These are phyloP conservation scores for Zonotrichia leucophrys DNA, from an alignment of 2,113 vertebrate genomes.

Conservation along the genomic window DNA sequence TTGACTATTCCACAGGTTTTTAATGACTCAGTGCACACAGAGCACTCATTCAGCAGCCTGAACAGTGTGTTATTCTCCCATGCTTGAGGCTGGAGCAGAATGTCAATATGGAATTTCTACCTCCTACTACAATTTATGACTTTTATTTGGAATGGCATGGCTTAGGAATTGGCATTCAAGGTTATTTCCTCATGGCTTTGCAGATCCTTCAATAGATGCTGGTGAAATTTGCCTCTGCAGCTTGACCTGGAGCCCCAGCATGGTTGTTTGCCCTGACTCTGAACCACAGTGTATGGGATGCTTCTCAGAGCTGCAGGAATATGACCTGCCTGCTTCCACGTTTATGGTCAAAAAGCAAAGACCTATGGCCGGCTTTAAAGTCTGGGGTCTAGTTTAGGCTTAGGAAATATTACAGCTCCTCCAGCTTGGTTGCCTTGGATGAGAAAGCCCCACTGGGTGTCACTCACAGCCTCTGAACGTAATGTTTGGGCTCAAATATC, in stretches of 20 bases:
- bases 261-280: fast-evolving
- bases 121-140: slow-evolving; percentile 22
- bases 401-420: neutral
- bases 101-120: slow-evolving; percentile 36
- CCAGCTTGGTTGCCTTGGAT: neutral
- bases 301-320: neutral
- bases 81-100: neutral
- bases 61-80: slow-evolving; percentile 42
- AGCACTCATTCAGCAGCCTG: slow-evolving; percentile 63
- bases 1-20: slow-evolving; percentile 40
- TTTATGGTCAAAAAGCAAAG: neutral
- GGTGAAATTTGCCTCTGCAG: neutral
- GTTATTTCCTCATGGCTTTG: neutral
- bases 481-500: neutral
- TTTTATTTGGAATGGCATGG: neutral
- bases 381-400: neutral
- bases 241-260: fast-evolving
- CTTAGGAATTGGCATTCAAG: neutral
- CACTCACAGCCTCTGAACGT: neutral
- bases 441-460: neutral
- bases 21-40: slow-evolving; percentile 41
- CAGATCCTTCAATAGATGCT: neutral
- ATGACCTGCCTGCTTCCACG: fast-evolving
- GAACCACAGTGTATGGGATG: neutral
- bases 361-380: fast-evolving